Base-by-base conservation (phyloP, 2,888 invertebrate species). In the Drosophila testacea region DNA sequence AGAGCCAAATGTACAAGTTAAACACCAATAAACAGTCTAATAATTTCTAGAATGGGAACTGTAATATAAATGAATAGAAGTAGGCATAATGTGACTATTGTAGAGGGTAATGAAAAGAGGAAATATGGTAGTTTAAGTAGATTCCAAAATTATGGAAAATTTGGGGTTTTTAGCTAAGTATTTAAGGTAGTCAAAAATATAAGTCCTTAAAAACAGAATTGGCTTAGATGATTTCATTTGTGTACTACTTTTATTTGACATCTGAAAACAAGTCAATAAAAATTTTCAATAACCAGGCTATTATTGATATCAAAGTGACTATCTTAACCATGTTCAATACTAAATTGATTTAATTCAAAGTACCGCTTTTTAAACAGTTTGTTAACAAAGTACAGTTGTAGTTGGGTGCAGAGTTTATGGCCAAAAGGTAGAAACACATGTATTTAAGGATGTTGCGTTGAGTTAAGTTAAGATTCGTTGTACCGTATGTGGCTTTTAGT, bases 401-500 rank as follows among this genome's bases (percentile, higher is more conserved):
- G 46, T 47, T 52, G 22, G n/a, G 27, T 47, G 51, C 39, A 13
- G 47, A 65, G 54, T 72, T 61, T 71, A 65, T 57, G 47, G 22
- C 10, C 27, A 47, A 41, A 42, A 59, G 62, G 46, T 54, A 34
- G 39, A 48, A 13, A 32, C 32, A 36, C 46, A 46, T 55, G 62
- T 50, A 67, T 48, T 61, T 36, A 46, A 46, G 70, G 34, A 60
- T 36, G 57, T 41, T 61, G 34, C 30, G n/a, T 34, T 34, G 22
- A 38, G 30, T 50, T 34, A 38, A 67, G 59, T 52, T 77, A 59
- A 47, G 59, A 62, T 6, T 55, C 62, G 36, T 39, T 77, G 55
- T 51, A 38, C 52, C 41, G 52, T 44, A 13, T 64, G 42, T 59
- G 73, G 73, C 66, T 71, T 65, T 57, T 41, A 65, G 11, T 36